Conservation (phyloP, 1,140 invertebrate species). For the Drosophila bocki region DNA sequence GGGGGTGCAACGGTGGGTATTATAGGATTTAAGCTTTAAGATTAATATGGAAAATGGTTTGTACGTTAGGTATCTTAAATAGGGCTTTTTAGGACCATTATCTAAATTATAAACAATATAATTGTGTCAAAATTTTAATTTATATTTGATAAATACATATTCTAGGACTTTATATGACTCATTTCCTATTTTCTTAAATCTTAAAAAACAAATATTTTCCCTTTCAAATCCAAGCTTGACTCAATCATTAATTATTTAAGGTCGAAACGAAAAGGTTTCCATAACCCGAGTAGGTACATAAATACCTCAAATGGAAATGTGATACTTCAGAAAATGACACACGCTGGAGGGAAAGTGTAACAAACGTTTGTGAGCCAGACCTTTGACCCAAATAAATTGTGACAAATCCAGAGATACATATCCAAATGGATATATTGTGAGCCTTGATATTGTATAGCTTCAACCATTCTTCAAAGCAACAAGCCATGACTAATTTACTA, state of each 20-base stretch:
- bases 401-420: conserved; percentile 20
- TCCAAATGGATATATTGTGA: background rate
- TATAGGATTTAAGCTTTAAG: background rate
- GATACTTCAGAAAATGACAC: conserved; percentile 39
- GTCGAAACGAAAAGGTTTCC: background rate
- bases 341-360: conserved; percentile 36
- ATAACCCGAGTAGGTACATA: conserved; percentile 9
- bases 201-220: background rate
- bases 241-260: conserved; percentile 12
- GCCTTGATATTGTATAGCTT: conserved; percentile 9
- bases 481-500: conserved; percentile 38
- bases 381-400: conserved; percentile 27
- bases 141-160: no score
- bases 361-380: conserved; percentile 30
- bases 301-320: conserved; percentile 34
- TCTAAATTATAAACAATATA: background rate
- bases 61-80: background rate
- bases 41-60: no score
- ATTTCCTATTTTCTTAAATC: background rate
- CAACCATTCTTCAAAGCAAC: conserved; percentile 20
- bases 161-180: no score
- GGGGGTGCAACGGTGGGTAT: background rate
- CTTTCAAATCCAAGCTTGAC: background rate
- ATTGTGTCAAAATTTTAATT: background rate
- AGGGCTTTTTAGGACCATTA: accelerated